Evolutionary conservation across 2,888 invertebrate genomes (phyloP).

Genomic region (Criorhina ranunculi): DNA sequence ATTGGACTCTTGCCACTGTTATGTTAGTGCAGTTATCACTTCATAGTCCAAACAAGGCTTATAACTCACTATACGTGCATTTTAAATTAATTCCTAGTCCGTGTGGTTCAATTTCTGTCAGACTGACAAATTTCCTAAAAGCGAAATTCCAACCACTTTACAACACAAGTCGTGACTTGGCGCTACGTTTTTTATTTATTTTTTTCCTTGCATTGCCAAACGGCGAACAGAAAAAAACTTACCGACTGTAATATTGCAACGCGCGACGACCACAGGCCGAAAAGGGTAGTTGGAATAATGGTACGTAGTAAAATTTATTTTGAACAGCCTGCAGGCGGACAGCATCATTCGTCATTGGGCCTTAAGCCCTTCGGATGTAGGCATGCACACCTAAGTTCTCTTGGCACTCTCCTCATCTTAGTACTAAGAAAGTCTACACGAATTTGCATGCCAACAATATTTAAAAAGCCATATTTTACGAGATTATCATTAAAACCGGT

Average conservation of each 20-base stretch:
- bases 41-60: slow-evolving; percentile 65
- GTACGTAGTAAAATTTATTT: slow-evolving; percentile 77
- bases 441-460: slow-evolving; percentile 82
- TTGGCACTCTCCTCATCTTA: slow-evolving; percentile 49
- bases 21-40: slow-evolving; percentile 65
- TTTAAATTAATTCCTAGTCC: slow-evolving; percentile 59
- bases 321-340: slow-evolving; percentile 76
- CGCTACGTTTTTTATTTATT: slow-evolving; percentile 69
- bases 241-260: slow-evolving; percentile 43
- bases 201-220: slow-evolving; percentile 41
- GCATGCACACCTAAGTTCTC: slow-evolving; percentile 57
- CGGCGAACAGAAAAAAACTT: slow-evolving; percentile 21
- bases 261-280: slow-evolving; percentile 45
- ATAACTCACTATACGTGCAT: slow-evolving; percentile 51
- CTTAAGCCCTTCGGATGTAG: slow-evolving; percentile 70
- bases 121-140: slow-evolving; percentile 71
- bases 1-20: slow-evolving; percentile 55
- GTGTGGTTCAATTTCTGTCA: slow-evolving; percentile 64
- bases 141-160: slow-evolving; percentile 65
- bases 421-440: slow-evolving; percentile 68
- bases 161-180: slow-evolving; percentile 79
- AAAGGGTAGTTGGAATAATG: slow-evolving; percentile 70
- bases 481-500: slow-evolving; percentile 84
- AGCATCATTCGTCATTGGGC: slow-evolving; percentile 77
- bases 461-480: slow-evolving; percentile 84